Percentiles rank a stretch among this genome's conserved stretches.
Conservation (phyloP, 2,888 invertebrate species). For the Sicus ferrugineus region DNA sequence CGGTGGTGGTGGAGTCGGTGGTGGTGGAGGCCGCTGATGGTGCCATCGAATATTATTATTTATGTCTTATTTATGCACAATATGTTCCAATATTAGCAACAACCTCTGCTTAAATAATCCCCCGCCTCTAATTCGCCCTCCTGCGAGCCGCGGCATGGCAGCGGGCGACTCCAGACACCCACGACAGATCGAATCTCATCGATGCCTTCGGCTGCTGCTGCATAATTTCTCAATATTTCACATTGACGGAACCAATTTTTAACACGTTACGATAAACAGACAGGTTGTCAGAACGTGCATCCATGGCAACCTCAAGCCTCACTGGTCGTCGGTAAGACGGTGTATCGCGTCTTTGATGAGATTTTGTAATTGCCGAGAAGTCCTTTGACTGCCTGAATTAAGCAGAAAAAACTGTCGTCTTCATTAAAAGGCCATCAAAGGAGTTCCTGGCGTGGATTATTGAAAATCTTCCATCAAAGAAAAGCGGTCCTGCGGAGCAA, state of each 20-base stretch:
- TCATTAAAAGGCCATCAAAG: conserved; percentile 25
- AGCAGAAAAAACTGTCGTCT: conserved; percentile 10
- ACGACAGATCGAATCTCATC: conserved; percentile 36
- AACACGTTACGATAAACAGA: conserved; percentile 38
- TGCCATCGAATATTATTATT: conserved; percentile 48
- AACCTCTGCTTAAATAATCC: conserved; percentile 29
- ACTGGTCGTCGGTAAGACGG: too few relatives aligned
- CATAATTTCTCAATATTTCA: conserved; percentile 42
- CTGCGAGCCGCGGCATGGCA: too few relatives aligned
- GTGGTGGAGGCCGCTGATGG: too few relatives aligned
- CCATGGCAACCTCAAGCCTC: neutral
- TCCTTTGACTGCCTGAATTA: neutral
- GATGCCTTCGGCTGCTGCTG: conserved; percentile 29
- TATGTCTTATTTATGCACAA: conserved; percentile 58
- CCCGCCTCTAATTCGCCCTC: conserved; percentile 10
- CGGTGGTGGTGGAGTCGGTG: too few relatives aligned
- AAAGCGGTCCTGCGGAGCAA: too few relatives aligned
- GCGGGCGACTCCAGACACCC: conserved; percentile 6
- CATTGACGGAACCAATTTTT: conserved; percentile 41
- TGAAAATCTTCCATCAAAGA: neutral
- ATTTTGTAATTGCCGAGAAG: conserved; percentile 24
- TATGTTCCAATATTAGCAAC: conserved; percentile 50
- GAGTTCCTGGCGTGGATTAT: neutral
- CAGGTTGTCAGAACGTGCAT: conserved; percentile 14
- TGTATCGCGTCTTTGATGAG: conserved; percentile 16